Evolutionary conservation across 2,797 vertebrate genomes (phyloP).

Genomic region (Schizopygopsis pylzovi): DNA sequence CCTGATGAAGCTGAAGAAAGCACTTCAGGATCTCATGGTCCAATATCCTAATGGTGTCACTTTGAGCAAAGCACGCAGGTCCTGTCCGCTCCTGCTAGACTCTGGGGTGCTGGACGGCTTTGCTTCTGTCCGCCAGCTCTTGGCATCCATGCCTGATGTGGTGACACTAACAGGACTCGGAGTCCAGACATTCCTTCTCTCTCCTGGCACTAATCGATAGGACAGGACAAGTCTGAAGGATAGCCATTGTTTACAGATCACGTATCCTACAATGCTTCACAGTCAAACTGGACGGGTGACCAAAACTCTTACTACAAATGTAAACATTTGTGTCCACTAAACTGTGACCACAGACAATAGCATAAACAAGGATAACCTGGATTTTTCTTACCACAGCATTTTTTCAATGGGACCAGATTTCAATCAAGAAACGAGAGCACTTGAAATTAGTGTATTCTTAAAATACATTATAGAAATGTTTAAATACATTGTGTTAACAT

Average conservation of each 20-base stretch:
- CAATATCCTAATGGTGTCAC: slow-evolving; percentile 43
- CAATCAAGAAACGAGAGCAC: neutral
- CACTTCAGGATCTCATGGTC: slow-evolving; percentile 42
- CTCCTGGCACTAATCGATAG: neutral
- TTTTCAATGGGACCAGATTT: neutral
- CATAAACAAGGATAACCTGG: neutral
- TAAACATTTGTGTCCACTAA: neutral
- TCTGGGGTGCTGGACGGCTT: slow-evolving; percentile 36
- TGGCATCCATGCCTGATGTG: slow-evolving; percentile 57
- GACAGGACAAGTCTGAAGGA: neutral
- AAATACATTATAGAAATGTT: neutral
- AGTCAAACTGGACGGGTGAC: neutral
- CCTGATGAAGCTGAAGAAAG: slow-evolving; percentile 34
- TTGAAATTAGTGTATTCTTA: neutral
- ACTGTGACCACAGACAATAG: neutral
- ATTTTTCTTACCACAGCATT: neutral
- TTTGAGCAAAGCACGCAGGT: slow-evolving; percentile 47
- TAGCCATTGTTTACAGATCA: neutral
- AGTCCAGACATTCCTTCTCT: slow-evolving; percentile 56
- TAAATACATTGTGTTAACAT: neutral
- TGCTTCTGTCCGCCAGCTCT: slow-evolving; percentile 59
- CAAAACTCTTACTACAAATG: neutral
- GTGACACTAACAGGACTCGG: slow-evolving; percentile 54
- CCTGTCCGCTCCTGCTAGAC: slow-evolving; percentile 55
- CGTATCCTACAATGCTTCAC: neutral